Percentiles rank a stretch among this genome's conserved stretches.
Evolutionary conservation across 2,113 vertebrate genomes (phyloP).

Genomic region (Seriola dumerili): DNA sequence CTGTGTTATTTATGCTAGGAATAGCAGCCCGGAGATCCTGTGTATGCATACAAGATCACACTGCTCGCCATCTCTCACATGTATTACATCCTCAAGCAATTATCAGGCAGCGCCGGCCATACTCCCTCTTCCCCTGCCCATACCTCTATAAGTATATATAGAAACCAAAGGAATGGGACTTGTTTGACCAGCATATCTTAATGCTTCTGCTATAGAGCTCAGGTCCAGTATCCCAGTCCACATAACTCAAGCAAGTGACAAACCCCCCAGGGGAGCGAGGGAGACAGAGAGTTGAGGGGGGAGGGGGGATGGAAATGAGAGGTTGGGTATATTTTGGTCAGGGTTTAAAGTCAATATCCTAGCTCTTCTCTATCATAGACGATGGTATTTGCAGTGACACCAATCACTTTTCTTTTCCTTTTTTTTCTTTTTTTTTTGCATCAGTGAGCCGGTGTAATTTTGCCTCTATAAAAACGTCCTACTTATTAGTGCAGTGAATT

Average conservation of each 20-base stretch:
- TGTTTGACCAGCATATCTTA: constrained; percentile 81
- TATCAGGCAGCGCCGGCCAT: constrained; percentile 68
- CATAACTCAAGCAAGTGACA: constrained; percentile 84
- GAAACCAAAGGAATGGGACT: constrained; percentile 79
- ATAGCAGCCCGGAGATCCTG: constrained; percentile 67
- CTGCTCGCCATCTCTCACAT: constrained; percentile 74
- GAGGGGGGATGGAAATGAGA: constrained; percentile 50
- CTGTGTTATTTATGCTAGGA: constrained; percentile 80
- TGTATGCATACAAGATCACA: constrained; percentile 73
- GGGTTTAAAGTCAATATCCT: constrained; percentile 63
- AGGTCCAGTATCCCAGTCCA: constrained; percentile 77
- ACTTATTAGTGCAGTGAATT: constrained; percentile 43
- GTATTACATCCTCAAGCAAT: constrained; percentile 82
- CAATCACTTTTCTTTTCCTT: constrained; percentile 34
- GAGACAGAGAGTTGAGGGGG: constrained; percentile 26
- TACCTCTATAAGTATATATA: constrained; percentile 71
- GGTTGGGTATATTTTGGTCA: constrained; percentile 58
- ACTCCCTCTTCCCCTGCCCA: constrained; percentile 47
- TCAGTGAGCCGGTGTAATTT: constrained; percentile 33
- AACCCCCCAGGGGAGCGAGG: constrained; percentile 61
- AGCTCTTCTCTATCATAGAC: constrained; percentile 29
- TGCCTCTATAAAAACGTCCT: constrained; percentile 22
- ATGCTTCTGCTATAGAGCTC: constrained; percentile 62
- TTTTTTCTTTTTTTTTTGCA: constrained; percentile 16
- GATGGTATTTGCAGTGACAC: constrained; percentile 30